Percentiles rank a stretch among this genome's conserved stretches.
Evolutionary conservation across 2,888 invertebrate genomes (phyloP).

Genomic region (Caenorhabditis japonica): DNA sequence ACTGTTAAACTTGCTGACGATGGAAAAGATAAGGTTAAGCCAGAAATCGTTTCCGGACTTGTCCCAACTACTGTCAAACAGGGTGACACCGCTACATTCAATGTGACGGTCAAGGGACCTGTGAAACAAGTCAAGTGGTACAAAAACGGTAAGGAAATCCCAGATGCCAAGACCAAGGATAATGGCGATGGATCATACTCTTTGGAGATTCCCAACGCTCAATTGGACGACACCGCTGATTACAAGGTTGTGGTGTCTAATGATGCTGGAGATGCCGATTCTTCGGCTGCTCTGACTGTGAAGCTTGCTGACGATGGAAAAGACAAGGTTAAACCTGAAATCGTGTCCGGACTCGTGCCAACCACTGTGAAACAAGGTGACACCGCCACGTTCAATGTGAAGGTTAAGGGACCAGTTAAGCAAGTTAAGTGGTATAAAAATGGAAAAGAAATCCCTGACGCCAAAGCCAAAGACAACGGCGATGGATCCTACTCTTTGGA

Average conservation of each 20-base stretch:
- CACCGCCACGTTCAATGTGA: constrained; percentile 83
- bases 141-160: constrained; percentile 77
- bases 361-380: constrained; percentile 86
- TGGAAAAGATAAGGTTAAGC: constrained; percentile 78
- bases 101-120: constrained; percentile 82
- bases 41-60: constrained; percentile 81
- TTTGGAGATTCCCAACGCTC: constrained; percentile 70
- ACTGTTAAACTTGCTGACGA: constrained; percentile 68
- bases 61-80: constrained; percentile 83
- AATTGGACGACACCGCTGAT: constrained; percentile 70
- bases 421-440: constrained; percentile 85
- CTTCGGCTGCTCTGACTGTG: constrained; percentile 66
- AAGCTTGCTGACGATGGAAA: constrained; percentile 57
- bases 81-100: constrained; percentile 86
- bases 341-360: constrained; percentile 82
- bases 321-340: constrained; percentile 78
- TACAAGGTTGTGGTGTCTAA: constrained; percentile 73
- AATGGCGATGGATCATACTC: constrained; percentile 66
- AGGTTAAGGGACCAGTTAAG: constrained; percentile 85
- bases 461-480: constrained; percentile 71
- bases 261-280: constrained; percentile 76
- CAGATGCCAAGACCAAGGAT: constrained; percentile 73
- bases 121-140: constrained; percentile 88
- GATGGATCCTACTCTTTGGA: constrained; percentile 67
- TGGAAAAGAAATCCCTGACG: constrained; percentile 76